Evolutionary conservation across 2,113 vertebrate genomes (phyloP), one percentile per base, ranked within the genome.

Genomic region (Scatophagus argus): DNA sequence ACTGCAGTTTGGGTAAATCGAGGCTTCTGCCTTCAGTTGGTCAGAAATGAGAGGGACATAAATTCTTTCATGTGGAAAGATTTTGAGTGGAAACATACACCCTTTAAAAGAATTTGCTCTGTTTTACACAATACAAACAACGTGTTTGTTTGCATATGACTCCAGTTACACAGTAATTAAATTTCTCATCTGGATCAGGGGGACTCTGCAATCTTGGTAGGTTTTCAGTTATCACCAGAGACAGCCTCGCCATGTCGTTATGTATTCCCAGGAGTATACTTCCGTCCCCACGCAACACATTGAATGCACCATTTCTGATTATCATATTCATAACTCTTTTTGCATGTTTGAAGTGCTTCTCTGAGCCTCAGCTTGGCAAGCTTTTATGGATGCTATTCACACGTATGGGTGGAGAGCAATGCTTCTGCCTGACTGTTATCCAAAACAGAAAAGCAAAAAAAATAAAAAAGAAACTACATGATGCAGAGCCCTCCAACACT

Each of bases 311-410:
- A 36, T 52, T 43, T 73, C 54, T 76, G 39, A 86, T 88, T 74
- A 87, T 80, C 77, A 89, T 88, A 88, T 84, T 88, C 83, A 87
- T 85, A 84, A 76, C 74, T 84, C 43, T 79, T 67, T 77, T 67
- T 83, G 71, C 66, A 31, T 82, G 59, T 83, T 68, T 64, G 56
- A 77, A 36, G 44, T 56, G 71, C 54, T 17, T 68, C 69, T 47
- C 79, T 13, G 64, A 77, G 77, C 71, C 75, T 47, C 59, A n/a
- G 54, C 77, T 21, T 70, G 66, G 51, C 75, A 68, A 31, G 39
- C 77, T 81, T 68, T 72, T 32, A 46, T 70, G 79, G 64, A 44
- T 76, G 59, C 56, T 65, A 79, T 81, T 81, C 73, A 61, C 79
- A 44, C 78, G 83, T 69, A 70, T 1, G 44, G 29, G 14, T 23